Percentiles rank a stretch among this genome's conserved stretches.
Conservation (phyloP, 2,797 vertebrate species). For the Sarcoramphus papa region DNA sequence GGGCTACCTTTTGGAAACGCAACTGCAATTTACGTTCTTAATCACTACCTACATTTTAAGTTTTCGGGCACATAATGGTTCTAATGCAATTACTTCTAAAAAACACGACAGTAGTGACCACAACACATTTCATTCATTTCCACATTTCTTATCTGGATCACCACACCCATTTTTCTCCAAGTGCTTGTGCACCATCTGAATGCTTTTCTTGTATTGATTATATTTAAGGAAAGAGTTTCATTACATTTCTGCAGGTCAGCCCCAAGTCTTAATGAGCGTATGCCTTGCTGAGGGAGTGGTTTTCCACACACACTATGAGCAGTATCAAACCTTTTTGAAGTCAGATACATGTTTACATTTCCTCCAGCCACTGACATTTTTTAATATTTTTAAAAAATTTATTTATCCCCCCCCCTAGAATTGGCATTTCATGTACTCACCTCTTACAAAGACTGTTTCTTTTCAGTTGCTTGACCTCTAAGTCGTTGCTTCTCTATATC, state of each 20-base stretch:
- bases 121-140: not conserved
- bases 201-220: not conserved
- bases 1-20: not conserved
- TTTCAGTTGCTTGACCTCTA: not conserved
- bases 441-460: not conserved
- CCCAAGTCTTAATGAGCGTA: not conserved
- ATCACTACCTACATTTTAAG: not conserved
- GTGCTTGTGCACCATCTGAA: not conserved
- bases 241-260: not conserved
- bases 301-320: not conserved
- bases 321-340: not conserved
- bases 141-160: not conserved
- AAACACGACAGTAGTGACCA: not conserved
- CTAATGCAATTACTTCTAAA: not conserved
- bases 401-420: not conserved
- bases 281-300: not conserved
- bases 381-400: not conserved
- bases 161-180: not conserved
- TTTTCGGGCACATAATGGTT: not conserved
- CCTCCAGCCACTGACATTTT: not conserved
- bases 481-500: not conserved
- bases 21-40: not conserved
- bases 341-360: not conserved
- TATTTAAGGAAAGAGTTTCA: not conserved
- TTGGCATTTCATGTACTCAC: not conserved